Evolutionary conservation across 1,140 invertebrate species (phyloP), one percentile per base, ranked within the genome.

Genomic region (Cardiocondyla obscurior): DNA sequence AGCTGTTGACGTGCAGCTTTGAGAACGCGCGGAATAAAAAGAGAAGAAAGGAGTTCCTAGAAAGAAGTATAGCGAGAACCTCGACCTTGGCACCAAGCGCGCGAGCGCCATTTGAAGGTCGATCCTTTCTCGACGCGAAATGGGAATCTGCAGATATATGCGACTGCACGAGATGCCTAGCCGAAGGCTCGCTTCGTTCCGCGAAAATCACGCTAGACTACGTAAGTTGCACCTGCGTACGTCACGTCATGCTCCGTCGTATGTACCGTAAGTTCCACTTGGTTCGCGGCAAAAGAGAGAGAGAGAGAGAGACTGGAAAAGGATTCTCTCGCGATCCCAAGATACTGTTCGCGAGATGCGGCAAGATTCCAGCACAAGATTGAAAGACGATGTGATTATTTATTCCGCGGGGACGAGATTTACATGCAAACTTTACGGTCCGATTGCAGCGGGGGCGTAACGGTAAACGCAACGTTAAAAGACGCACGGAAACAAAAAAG

Each of bases 101-200:
- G 22, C 57, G 57, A 14, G 28, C 42, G 30, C 70, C 30, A 57
- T 39, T 73, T 53, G 77, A 81, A 81, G 67, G 77, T 42, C 77
- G 67, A 81, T 57, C 53, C 67, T 73, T 89, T 89, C 89, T 89
- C 85, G 86, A 84, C 82, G 49, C 49, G 46, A 79, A 79, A 81
- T 70, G 39, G 49, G 28, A 76, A 76, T 76, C 42, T 42, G 39
- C 57, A 58, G 82, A 60, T 39, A 62, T 51, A 81, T 83, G 84
- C 83, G 55, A 85, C 85, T 53, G 88, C 87, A 62, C 39, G 33
- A 62, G 58, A 62, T 57, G 60, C 74, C 55, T 88, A 64, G 42
- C 30, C 57, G 19, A 64, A 42, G 70, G 36, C 53, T 60, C 39
- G 70, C 53, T 42, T 44, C 53, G 16, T 76, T 76, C 57, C 44